phyloP scores from a whole-genome alignment of 2,888 invertebrate species.

The Blastobasis lacticolella region DNA sequence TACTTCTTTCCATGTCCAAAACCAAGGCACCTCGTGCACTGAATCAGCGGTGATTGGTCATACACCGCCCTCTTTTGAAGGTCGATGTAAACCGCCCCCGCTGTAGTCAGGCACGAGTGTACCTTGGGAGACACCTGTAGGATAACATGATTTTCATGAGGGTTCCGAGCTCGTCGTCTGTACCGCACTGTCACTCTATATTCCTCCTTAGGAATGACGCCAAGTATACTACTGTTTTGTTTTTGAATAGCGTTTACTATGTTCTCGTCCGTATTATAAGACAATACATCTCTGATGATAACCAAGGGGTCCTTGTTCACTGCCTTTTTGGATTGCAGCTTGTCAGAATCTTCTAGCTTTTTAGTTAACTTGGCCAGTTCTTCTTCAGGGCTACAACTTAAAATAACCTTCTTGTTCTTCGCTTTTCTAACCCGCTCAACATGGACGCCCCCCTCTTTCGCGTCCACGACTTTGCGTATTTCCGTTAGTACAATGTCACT shows the following conservation, averaged over 20 bases:
- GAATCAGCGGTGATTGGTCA: neutral
- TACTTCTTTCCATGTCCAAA: neutral
- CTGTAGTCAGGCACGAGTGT: neutral
- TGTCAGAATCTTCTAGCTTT: neutral
- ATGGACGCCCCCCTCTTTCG: neutral
- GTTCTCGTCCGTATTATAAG: neutral
- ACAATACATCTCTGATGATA: neutral
- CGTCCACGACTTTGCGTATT: slow-evolving; percentile 1
- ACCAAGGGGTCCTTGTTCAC: neutral
- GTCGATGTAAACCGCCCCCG: neutral
- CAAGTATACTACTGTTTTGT: neutral
- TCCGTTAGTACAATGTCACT: slow-evolving; percentile 1
- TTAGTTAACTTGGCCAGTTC: neutral
- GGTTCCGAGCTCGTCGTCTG: neutral
- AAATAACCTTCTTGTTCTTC: slow-evolving; percentile 4
- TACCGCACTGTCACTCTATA: neutral
- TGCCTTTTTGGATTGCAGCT: neutral
- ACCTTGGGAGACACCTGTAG: neutral
- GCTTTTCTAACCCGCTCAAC: slow-evolving; percentile 4
- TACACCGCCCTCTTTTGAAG: neutral
- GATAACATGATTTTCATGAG: neutral
- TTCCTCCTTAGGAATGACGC: neutral
- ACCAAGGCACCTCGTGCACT: neutral
- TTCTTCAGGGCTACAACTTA: slow-evolving; percentile 1
- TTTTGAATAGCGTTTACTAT: neutral